Evolutionary conservation across 2,797 vertebrate species (phyloP).

Genomic region (Aratinga solstitialis): DNA sequence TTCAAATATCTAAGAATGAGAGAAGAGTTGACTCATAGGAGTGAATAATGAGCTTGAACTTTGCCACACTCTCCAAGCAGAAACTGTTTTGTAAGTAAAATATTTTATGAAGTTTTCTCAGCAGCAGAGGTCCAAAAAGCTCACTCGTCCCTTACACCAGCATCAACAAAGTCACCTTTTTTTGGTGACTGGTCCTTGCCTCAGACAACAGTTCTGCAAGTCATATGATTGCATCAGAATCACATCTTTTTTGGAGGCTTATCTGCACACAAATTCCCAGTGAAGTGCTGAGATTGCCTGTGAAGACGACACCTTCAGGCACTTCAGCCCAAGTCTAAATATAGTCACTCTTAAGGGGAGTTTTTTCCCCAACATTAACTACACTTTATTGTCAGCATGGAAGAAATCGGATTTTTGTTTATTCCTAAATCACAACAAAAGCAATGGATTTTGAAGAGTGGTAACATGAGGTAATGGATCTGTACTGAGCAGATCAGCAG

Average conservation of each 20-base stretch:
- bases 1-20: not conserved
- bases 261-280: not conserved
- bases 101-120: not conserved
- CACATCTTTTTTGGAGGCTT: not conserved
- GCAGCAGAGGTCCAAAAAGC: not conserved
- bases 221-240: not conserved
- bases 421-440: not conserved
- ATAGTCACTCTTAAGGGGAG: not conserved
- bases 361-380: not conserved
- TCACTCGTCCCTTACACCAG: not conserved
- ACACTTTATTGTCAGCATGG: not conserved
- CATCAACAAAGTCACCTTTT: not conserved
- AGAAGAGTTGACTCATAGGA: not conserved
- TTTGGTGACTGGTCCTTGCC: not conserved
- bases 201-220: not conserved
- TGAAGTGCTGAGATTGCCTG: not conserved
- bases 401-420: not conserved
- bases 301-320: not conserved
- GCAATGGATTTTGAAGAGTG: not conserved
- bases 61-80: not conserved
- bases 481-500: not conserved
- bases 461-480: not conserved
- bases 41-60: not conserved
- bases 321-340: not conserved
- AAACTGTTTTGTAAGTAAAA: not conserved